Evolutionary conservation across 1,140 invertebrate genomes (phyloP), one percentile per base, ranked within the genome.

Genomic region (Drosophila cardini): DNA sequence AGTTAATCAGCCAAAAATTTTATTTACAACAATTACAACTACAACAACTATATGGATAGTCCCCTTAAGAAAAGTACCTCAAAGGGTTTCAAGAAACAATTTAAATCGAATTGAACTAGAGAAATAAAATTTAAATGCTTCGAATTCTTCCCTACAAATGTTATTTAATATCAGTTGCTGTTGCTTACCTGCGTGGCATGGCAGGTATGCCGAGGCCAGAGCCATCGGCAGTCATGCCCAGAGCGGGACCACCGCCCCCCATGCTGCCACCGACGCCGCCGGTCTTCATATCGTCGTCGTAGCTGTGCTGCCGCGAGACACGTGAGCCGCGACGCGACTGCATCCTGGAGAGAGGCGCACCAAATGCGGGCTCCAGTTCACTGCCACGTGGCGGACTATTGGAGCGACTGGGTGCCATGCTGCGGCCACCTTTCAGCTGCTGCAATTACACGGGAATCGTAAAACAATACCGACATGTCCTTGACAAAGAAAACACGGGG

Each of bases 261-360:
- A 96, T 93, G 10, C 94, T 94, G 79, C 91, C 91, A 9, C 79
- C 70, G 3, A 82, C 90, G 7, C 71, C 74, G 18, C 73, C 61
- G 72, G 91, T 64, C 89, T 93, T 85, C 93, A 95, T 93, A 69
- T 97, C 96, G 58, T 97, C 96, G 79, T 97, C 96, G 79, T 96
- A 96, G 76, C 96, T 96, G 76, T 96, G 95, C 90, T 97, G 96
- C 10, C 96, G 93, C 4, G 95, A 94, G 32, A 89, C 84, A 43
- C 95, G 93, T 0, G 96, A 96, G 72, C 95, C 95, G 45, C 95
- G 93, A 9, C 95, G 92, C 2, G 93, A 93, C 68, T 93, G 92
- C 76, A 92, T 90, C 7, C 92, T 78, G 15, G 91, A 90, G 3
- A 91, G 72, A 1, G 91, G 91, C 61, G 91, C 83, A 4, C 90